Evolutionary conservation across 2,113 vertebrate species (phyloP), one percentile per base, ranked within the genome.

Genomic region (Lanius collurio): DNA sequence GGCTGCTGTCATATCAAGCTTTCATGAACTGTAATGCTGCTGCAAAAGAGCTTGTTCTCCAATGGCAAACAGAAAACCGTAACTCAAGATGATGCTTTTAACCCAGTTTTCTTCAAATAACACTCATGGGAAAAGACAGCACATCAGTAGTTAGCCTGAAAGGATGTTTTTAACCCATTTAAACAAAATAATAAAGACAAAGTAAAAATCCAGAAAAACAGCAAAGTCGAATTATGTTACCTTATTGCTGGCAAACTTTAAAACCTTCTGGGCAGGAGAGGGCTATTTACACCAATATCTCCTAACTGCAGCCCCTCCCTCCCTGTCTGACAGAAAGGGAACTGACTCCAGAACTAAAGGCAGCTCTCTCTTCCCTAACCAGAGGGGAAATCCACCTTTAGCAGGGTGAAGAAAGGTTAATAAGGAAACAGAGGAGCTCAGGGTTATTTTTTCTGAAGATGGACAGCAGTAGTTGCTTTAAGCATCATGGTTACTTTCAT

Each of bases 91-190:
- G 64, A 84, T 56, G 70, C 44, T 93, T 96, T 81, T 56, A 91
- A 90, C 47, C 44, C 56, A 71, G 44, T 87, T 95, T 84, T 70
- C 90, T 75, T 87, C 65, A 81, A 87, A 91, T 46, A 89, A 94
- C 1, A 1, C 76, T 65, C 60, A 55, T 21, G 64, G 73, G 69
- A 87, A 81, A 92, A 77, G 60, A 87, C 82, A 93, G 69, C 35
- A 84, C 7, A 11, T 76, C 63, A 79, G 62, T 3, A 83, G 73
- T 30, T 41, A 46, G 44, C 24, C 46, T 24, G 27, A 87, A 87
- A 81, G 11, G 22, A 11, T 84, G 63, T 70, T 89, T 89, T 94
- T 31, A 94, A 91, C 13, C 77, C 16, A 28, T 60, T 86, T 82
- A 77, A 92, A 60, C 16, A 89, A 91, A 89, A 78, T 16, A 60